A percentile compares a stretch with the other conserved stretches of the same genome.
phyloP scores from a whole-genome alignment of 2,113 vertebrate species.

The Micromys minutus region DNA sequence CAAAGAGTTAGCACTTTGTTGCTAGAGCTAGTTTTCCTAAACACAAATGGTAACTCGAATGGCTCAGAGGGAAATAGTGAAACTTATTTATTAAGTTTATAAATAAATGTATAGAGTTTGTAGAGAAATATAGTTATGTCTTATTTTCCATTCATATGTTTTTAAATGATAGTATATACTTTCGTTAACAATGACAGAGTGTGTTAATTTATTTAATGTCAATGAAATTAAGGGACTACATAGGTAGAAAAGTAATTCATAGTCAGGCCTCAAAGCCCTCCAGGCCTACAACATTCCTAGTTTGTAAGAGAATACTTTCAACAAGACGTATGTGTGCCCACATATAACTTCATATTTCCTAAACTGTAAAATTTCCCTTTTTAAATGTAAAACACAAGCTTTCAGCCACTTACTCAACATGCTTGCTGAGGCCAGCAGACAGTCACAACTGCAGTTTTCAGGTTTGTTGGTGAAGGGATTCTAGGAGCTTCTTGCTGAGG shows the following conservation, averaged over 20 bases:
- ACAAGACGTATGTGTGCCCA: neutral
- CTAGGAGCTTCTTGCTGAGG: neutral
- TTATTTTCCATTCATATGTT: slow-evolving; percentile 14
- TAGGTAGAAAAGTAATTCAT: neutral
- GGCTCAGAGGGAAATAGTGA: neutral
- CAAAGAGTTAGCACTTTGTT: neutral
- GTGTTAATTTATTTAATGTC: neutral
- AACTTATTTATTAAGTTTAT: too few relatives aligned
- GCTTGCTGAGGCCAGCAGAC: neutral
- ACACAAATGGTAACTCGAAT: neutral
- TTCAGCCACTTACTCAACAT: neutral
- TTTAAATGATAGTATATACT: neutral
- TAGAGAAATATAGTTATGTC: neutral
- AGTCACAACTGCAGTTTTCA: neutral
- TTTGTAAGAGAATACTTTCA: neutral
- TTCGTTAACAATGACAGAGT: slow-evolving; percentile 22
- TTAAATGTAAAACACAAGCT: slow-evolving; percentile 9
- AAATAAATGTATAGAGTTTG: too few relatives aligned
- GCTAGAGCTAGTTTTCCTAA: slow-evolving; percentile 8
- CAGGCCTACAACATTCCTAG: neutral
- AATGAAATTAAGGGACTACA: neutral
- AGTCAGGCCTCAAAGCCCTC: neutral
- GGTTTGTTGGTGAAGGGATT: neutral
- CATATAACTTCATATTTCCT: neutral
- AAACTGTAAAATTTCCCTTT: slow-evolving; percentile 1